Evolutionary conservation across 2,113 vertebrate genomes (phyloP), one percentile per base, ranked within the genome.

Genomic region (Montifringilla adamsi): DNA sequence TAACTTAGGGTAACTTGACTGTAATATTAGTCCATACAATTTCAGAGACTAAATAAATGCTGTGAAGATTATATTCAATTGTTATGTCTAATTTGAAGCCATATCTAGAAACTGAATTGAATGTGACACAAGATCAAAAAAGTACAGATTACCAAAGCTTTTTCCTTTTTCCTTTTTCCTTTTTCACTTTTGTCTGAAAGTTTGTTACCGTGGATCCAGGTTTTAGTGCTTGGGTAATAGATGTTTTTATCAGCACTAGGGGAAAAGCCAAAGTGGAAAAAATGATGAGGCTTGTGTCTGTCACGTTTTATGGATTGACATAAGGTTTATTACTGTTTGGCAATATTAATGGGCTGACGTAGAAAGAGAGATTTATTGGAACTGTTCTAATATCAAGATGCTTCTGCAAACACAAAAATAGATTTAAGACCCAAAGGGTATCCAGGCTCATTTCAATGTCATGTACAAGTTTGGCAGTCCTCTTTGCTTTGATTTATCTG

Each of bases 401-500:
- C 81, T 94, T 93, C 80, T 69, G 67, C 74, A 96, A 75, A 93
- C 73, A 84, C 58, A 92, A 49, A 96, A 97, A 69, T 27, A 95
- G 62, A 83, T 95, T 89, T 94, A 95, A 91, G 86, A 87, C 70
- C 84, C 81, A 58, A 95, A 96, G 88, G 31, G 53, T 80, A 78
- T 89, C 89, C 88, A 88, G 90, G 84, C 76, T 81, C 59, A 87
- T 93, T 96, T 97, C 86, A 93, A n/a, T 87, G 86, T 92, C 73
- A 91, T 9, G 12, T 84, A 56, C 47, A 67, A 93, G 60, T 86
- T 85, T 97, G 95, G 64, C 84, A 95, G 52, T 53, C 37, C 26
- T 96, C n/a, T 70, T 90, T 83, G 50, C 67, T 92, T 89, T 96
- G 73, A 84, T 94, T 97, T 96, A 85, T 96, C 93, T 93, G 49